Conservation (phyloP, 2,797 vertebrate genomes). For the Sebastiscus tertius region DNA sequence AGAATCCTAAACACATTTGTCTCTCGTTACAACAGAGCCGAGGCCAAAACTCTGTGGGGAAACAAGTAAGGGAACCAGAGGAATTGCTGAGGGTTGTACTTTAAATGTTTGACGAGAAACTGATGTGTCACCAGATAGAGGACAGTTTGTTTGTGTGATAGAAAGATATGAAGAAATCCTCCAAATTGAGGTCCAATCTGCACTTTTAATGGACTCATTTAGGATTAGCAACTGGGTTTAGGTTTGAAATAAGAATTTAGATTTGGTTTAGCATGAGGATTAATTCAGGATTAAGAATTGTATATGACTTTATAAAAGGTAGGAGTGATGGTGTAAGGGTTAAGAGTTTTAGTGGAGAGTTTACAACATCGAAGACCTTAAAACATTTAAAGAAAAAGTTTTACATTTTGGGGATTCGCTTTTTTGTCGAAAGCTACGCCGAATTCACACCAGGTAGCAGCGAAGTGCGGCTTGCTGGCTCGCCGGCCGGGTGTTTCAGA, state of each 20-base stretch:
- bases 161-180: not conserved
- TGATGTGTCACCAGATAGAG: not conserved
- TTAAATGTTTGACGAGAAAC: not conserved
- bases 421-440: not conserved
- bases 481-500: no score
- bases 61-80: not conserved
- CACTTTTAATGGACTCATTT: not conserved
- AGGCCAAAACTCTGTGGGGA: conserved; percentile 15
- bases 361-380: not conserved
- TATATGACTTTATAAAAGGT: not conserved
- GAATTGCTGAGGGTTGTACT: not conserved
- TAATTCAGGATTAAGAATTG: not conserved
- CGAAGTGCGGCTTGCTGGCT: no score
- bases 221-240: not conserved
- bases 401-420: not conserved
- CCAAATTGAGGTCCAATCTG: not conserved
- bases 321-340: not conserved
- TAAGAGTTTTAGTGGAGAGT: not conserved
- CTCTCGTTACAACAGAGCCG: conserved; percentile 4
- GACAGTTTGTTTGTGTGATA: not conserved
- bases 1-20: conserved; percentile 43
- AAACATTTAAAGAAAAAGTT: not conserved
- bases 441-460: no score
- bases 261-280: not conserved
- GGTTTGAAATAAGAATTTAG: not conserved